Evolutionary conservation across 1,140 invertebrate species (phyloP).

Genomic region (Delia radicum): DNA sequence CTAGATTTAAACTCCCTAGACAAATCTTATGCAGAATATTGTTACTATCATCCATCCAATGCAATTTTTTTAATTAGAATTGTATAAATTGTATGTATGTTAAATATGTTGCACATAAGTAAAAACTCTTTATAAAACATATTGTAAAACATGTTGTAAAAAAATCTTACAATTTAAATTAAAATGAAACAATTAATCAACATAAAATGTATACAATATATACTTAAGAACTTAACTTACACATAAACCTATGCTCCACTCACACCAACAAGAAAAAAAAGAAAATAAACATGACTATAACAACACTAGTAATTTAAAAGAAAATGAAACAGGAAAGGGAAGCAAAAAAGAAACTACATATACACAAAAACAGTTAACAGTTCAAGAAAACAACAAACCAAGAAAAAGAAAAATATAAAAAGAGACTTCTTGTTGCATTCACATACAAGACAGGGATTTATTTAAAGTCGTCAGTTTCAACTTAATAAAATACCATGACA

Average conservation of each 20-base stretch:
- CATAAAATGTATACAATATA: conserved; percentile 6
- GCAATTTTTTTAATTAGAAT: neutral
- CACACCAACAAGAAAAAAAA: neutral
- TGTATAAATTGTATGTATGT: neutral
- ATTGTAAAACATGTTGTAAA: neutral
- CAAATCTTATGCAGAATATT: too few species aligned
- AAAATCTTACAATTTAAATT: conserved; percentile 3
- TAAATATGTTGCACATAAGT: too few species aligned
- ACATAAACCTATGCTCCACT: too few species aligned
- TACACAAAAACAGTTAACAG: neutral
- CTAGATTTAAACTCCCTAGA: too few species aligned
- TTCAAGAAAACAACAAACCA: neutral
- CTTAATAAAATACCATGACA: conserved; percentile 16
- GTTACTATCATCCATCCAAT: neutral
- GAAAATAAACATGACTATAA: too few species aligned
- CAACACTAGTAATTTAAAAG: neutral
- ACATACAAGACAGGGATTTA: conserved; percentile 15
- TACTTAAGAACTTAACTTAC: too few species aligned
- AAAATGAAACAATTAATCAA: conserved; percentile 18
- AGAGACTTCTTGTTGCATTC: neutral
- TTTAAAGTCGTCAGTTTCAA: conserved; percentile 18
- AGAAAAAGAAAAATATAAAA: neutral
- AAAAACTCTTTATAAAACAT: too few species aligned
- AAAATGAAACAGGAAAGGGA: neutral
- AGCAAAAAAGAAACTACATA: neutral